Percentiles rank a stretch among this genome's conserved stretches.
Evolutionary conservation across 2,113 vertebrate genomes (phyloP).

Genomic region (Plecotus auritus): DNA sequence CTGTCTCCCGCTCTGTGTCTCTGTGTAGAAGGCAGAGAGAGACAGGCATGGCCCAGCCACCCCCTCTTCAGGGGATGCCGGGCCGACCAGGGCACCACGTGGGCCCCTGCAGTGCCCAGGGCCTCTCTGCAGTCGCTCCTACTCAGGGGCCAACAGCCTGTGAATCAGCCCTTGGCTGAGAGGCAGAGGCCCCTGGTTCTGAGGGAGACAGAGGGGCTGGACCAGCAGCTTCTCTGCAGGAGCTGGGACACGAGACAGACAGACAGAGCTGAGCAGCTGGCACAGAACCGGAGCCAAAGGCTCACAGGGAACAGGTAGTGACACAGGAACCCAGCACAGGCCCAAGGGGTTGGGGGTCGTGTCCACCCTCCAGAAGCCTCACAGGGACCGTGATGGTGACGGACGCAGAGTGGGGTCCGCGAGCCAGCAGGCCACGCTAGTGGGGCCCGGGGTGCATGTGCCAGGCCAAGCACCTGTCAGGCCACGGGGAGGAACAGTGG

Average conservation of each 20-base stretch:
- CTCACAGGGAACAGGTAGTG: neutral
- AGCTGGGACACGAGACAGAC: neutral
- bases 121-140: neutral
- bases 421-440: conserved; percentile 75
- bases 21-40: neutral
- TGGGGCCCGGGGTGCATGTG: conserved; percentile 64
- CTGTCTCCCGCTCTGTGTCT: neutral
- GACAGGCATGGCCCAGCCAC: neutral
- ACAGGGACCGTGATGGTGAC: neutral
- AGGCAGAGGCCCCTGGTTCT: neutral
- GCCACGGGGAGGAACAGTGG: conserved; percentile 79
- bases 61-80: accelerated
- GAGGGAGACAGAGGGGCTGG: neutral
- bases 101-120: accelerated
- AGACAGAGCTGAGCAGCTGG: neutral
- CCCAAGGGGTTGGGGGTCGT: accelerated
- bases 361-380: too few species aligned
- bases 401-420: conserved; percentile 69
- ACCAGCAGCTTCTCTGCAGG: neutral
- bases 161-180: neutral
- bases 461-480: conserved; percentile 82
- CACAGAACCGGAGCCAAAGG: neutral
- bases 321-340: neutral
- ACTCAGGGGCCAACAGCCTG: neutral
- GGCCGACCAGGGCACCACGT: accelerated